Evolutionary conservation across 2,113 vertebrate genomes (phyloP), one percentile per base, ranked within the genome.

Genomic region (Todiramphus saurophagus): DNA sequence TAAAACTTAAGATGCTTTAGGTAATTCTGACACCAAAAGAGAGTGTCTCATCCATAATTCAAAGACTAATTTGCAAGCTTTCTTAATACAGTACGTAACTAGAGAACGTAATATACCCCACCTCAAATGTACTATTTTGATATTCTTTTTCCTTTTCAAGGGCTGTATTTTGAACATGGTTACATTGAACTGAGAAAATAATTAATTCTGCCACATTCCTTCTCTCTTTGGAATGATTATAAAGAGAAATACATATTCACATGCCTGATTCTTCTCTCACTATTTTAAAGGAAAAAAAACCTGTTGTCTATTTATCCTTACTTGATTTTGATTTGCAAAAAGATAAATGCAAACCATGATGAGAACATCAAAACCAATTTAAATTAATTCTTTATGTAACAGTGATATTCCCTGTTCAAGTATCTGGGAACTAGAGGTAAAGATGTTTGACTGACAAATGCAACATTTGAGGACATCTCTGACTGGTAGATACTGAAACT

Each of bases 11-110:
- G 70, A 87, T 69, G 88, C 74, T 72, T 72, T 16, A 74, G 79
- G 37, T 87, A 79, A 95, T 93, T 86, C 80, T 92, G 90, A 89
- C 93, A 97, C 78, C 76, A 91, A 83, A 94, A 87, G 51, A 96
- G 64, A 93, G 63, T 0, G 3, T 55, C 77, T 96, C 82, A 74
- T 80, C 69, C 87, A 51, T 48, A 92, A 89, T 90, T 96, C 91
- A 96, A 93, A 92, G 79, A 60, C 53, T 79, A 66, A 80, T 70
- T 56, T 83, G 31, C 50, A 74, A 51, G 37, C 56, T 80, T 85
- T 80, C 70, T 87, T 85, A 83, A 87, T 55, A 67, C 13, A 70
- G 63, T 39, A 77, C 41, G 86, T 70, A 90, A 77, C 66, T 33
- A 68, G 55, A 76, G 67, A 69, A 83, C 1, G 17, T n/a, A 58